Base-by-base conservation (phyloP, 2,888 invertebrate genomes). In the Hypomecis atomaria region DNA sequence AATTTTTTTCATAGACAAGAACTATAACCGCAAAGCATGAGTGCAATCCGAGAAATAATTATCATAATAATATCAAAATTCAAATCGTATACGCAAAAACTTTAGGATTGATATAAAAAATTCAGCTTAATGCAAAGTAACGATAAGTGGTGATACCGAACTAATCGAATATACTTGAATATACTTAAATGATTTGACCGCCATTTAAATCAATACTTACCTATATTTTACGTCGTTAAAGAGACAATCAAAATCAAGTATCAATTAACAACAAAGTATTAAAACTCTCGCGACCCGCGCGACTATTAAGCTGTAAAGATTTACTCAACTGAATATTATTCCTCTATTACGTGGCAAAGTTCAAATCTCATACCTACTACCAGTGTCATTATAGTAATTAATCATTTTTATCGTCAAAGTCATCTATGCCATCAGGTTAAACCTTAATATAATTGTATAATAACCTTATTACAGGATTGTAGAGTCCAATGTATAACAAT, bases 351-450 rank as follows among this genome's bases (percentile, higher is more conserved):
- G 33, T 57, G 44, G 23, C 53, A 63, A 49, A 59, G 59, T 61
- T 65, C 65, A 65, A 48, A 65, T 56, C 50, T 23, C 23, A 23
- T 23, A 23, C 23, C 23, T 23, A 48, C 55, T 10, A n/a, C 37
- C 37, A 59, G 60, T 65, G 60, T 65, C 8, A 61, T 53, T 38
- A 53, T 48, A 42, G 11, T 47, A 60, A 65, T 60, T 13, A 65
- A 60, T 48, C 33, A 44, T 60, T 49, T 45, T 60, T 58, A 55
- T 58, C 45, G 1, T 44, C 49, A 49, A 55, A 58, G 54, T 42
- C 55, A 62, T 62, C 58, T 33, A 11, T 1, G 10, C 10, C 13
- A 34, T 63, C 33, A 53, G 36, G 40, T 42, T n/a, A 52, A 45
- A 38, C 9, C 23, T 33, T 36, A 43, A 11, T 38, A 37, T 42